Percentiles rank a stretch among this genome's conserved stretches.
phyloP scores from a whole-genome alignment of 2,797 vertebrate species.

The Protosalanx chinensis region DNA sequence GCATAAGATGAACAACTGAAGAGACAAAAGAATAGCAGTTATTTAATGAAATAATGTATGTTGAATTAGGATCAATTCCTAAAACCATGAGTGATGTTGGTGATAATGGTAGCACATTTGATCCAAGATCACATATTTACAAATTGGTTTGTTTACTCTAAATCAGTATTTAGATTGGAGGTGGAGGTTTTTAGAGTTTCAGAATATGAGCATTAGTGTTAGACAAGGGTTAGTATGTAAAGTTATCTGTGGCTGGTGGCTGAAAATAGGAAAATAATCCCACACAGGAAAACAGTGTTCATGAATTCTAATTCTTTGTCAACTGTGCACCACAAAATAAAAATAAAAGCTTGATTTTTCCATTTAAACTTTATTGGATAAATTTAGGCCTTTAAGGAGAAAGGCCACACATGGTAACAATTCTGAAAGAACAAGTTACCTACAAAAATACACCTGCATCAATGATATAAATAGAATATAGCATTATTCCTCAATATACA shows the following conservation, averaged over 20 bases:
- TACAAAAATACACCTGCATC: constrained; percentile 75
- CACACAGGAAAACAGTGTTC: too few relatives aligned
- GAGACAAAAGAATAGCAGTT: not conserved
- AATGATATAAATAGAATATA: constrained; percentile 77
- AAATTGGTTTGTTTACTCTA: too few relatives aligned
- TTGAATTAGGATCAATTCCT: not conserved
- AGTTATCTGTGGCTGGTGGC: too few relatives aligned
- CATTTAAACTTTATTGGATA: constrained; percentile 83
- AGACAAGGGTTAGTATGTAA: too few relatives aligned
- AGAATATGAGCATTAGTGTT: too few relatives aligned
- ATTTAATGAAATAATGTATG: not conserved
- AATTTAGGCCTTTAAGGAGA: constrained; percentile 56
- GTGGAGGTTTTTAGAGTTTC: too few relatives aligned
- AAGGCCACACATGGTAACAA: constrained; percentile 75
- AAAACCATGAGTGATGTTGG: not conserved
- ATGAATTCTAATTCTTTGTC: too few relatives aligned
- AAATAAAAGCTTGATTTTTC: constrained; percentile 31
- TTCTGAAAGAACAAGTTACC: constrained; percentile 69
- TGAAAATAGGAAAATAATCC: too few relatives aligned
- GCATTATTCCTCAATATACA: constrained; percentile 48
- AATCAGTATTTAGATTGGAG: too few relatives aligned
- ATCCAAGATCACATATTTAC: not conserved
- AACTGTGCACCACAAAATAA: not conserved
- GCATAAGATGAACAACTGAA: not conserved
- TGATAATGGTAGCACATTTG: not conserved